A percentile compares a stretch with the other conserved stretches of the same genome.
Conservation (phyloP, 2,113 vertebrate species). For the Mus spicilegus region DNA sequence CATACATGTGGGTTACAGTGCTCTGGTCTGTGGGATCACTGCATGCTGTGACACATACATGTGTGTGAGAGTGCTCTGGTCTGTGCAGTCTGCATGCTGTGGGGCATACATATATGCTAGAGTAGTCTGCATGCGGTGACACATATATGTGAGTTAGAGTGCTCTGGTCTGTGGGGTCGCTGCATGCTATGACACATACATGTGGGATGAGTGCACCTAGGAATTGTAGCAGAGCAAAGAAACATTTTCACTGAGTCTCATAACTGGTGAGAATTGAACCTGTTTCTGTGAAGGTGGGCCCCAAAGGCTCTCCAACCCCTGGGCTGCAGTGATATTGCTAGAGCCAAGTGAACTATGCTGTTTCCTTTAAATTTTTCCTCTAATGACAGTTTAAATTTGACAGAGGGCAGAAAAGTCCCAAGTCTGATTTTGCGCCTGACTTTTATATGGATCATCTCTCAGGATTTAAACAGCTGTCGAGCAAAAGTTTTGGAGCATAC, state of each 20-base stretch:
- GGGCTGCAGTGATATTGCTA: background rate
- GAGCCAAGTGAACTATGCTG: conserved; percentile 33
- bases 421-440: conserved; percentile 60
- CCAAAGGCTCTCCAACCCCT: background rate
- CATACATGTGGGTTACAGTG: conserved; percentile 1
- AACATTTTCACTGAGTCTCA: conserved; percentile 24
- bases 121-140: no score
- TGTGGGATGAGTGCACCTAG: background rate
- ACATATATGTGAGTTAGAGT: no score
- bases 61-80: no score
- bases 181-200: conserved; percentile 38
- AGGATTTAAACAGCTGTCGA: background rate
- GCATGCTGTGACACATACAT: background rate
- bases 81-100: no score
- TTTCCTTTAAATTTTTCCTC: conserved; percentile 50
- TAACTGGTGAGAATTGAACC: conserved; percentile 51
- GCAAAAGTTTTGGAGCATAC: background rate
- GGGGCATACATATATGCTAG: background rate
- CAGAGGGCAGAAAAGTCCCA: conserved; percentile 57
- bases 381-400: conserved; percentile 63
- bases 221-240: conserved; percentile 63
- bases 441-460: background rate
- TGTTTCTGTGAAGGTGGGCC: conserved; percentile 4
- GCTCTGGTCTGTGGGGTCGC: no score
- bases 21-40: background rate